These are phyloP conservation scores for Encarsia formosa DNA, from an alignment of 2,888 invertebrate genomes.

Conservation along the genomic window DNA sequence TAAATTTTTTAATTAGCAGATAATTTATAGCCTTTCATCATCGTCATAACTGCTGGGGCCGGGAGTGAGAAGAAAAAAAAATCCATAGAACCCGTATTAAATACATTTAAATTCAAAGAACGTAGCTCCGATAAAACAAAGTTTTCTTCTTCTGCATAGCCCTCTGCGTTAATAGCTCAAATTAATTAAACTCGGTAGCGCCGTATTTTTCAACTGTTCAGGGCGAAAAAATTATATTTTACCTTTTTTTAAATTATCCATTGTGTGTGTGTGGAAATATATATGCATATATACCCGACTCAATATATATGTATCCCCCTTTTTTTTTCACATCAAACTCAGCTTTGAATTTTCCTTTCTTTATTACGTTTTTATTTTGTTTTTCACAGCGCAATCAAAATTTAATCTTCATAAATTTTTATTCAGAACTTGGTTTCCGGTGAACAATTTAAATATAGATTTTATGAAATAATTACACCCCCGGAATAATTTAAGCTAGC, in stretches of 20 bases:
- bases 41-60: background rate
- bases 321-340: no score
- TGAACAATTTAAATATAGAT: no score
- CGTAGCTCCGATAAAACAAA: slow-evolving; percentile 26
- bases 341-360: no score
- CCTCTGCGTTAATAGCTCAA: slow-evolving; percentile 23
- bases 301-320: no score
- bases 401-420: no score
- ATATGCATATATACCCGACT: no score
- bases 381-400: no score
- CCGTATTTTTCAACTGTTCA: slow-evolving; percentile 13
- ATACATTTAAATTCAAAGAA: slow-evolving; percentile 26
- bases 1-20: slow-evolving; percentile 28
- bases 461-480: no score
- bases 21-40: slow-evolving; percentile 25
- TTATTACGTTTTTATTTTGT: no score
- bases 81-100: slow-evolving; percentile 23
- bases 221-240: slow-evolving; percentile 6
- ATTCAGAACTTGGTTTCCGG: no score
- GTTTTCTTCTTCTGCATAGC: slow-evolving; percentile 23
- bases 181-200: slow-evolving; percentile 24
- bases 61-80: slow-evolving; percentile 15
- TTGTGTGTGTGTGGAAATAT: background rate
- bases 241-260: slow-evolving; percentile 6
- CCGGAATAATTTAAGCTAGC: no score